phyloP scores from a whole-genome alignment of 2,888 invertebrate species.

The Endotricha flammealis region DNA sequence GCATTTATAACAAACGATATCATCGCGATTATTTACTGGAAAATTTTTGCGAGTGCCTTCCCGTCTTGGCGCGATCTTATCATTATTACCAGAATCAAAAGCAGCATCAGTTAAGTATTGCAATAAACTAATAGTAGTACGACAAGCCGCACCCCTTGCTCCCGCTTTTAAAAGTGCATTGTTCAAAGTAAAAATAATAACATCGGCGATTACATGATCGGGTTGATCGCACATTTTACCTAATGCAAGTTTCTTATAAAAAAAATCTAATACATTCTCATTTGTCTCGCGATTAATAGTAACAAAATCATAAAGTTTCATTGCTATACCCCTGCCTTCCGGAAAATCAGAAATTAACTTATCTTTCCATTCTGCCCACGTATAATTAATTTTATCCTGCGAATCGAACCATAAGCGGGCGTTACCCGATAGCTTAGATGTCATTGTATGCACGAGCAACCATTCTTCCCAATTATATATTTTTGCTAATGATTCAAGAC shows the following conservation, averaged over 20 bases:
- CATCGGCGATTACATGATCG: slow-evolving; percentile 12
- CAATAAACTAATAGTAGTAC: no score
- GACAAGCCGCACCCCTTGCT: slow-evolving; percentile 14
- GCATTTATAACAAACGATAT: not conserved
- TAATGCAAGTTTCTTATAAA: not conserved
- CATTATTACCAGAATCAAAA: no score
- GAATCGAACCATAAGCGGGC: not conserved
- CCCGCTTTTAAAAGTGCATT: slow-evolving; percentile 13
- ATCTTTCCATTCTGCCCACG: not conserved
- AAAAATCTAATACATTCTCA: not conserved
- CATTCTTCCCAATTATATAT: not conserved
- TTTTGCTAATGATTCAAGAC: not conserved
- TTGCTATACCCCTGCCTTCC: not conserved
- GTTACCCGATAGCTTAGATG: not conserved
- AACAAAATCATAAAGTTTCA: not conserved
- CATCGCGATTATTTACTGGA: no score
- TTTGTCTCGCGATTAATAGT: not conserved
- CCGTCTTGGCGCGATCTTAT: no score
- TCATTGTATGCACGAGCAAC: not conserved
- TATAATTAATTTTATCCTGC: not conserved
- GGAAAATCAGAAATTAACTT: not conserved
- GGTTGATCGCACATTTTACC: not conserved
- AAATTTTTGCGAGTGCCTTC: no score
- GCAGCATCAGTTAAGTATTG: slow-evolving; percentile 1
- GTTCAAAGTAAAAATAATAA: slow-evolving; percentile 13